Base-by-base conservation (phyloP, 2,888 invertebrate genomes). In the Protophormia terraenovae region DNA sequence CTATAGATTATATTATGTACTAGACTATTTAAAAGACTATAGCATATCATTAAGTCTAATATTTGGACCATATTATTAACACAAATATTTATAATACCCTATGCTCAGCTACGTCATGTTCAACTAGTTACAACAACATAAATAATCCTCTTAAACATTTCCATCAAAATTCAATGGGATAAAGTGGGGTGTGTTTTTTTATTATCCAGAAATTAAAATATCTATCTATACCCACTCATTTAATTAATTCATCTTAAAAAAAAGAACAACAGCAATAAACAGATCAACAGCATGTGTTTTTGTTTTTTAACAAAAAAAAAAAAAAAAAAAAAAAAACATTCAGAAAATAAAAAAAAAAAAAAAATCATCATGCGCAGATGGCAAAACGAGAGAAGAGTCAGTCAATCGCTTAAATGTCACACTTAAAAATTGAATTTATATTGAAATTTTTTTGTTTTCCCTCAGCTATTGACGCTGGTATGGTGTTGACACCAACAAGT, bases 401-500 rank as follows among this genome's bases (percentile, higher is more conserved):
- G 45, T 16, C 38, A 41, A 47, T 2, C 2, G 6, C 22, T 22
- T 35, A 27, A 62, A 66, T 53, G 53, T 76, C 76, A 27, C 76
- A 66, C 8, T 27, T 64, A 66, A 76, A 41, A 19, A 62, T 60
- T 47, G 5, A n/a, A n/a, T n/a, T n/a, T n/a, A 60, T 50, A 14
- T 22, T 53, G 2, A 29, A 53, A 53, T 24, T 2, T 60, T 53
- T 24, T 77, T 50, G 38, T n/a, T 77, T 41, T 55, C 58, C 22
- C 19, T 53, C 27, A 55, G 75, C 45, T 50, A 75, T 69, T 81
- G 75, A 75, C 73, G 64, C 24, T 69, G 0, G 3, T 66, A 41
- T 24, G 19, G 41, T 29, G 75, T 75, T 82, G 81, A 76, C 35
- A 81, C 81, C 67, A 67, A 75, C 75, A 69, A 81, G 81, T 67